phyloP scores from a whole-genome alignment of 2,888 invertebrate genomes.

The Mycalesis mineus region DNA sequence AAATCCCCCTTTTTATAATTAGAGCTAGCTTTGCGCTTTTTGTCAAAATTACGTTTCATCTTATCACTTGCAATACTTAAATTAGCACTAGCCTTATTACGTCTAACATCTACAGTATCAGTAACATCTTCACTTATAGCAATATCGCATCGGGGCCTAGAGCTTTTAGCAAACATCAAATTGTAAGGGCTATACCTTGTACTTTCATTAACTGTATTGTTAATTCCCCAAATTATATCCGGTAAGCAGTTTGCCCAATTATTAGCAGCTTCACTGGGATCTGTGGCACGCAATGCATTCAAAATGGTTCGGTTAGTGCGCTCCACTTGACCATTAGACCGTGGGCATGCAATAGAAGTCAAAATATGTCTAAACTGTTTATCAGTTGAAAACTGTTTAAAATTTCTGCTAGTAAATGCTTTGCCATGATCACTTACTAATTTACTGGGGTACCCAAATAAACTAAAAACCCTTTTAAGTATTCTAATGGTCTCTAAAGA shows the following conservation, averaged over 20 bases:
- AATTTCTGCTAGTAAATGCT: no score
- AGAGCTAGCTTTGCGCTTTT: slow-evolving; percentile 18
- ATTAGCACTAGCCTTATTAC: neutral
- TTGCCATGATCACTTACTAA: neutral
- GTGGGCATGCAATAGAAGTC: slow-evolving; percentile 30
- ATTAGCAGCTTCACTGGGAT: slow-evolving; percentile 29
- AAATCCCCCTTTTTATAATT: slow-evolving; percentile 30
- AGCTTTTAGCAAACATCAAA: neutral
- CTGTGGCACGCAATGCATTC: slow-evolving; percentile 27
- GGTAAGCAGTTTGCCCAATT: slow-evolving; percentile 33
- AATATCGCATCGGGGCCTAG: neutral
- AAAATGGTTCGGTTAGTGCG: slow-evolving; percentile 34
- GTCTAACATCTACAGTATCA: no score
- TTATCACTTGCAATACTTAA: neutral
- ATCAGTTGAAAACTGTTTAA: slow-evolving; percentile 25
- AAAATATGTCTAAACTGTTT: slow-evolving; percentile 32
- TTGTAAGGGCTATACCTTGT: slow-evolving; percentile 6
- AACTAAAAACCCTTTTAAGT: neutral
- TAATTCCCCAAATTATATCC: slow-evolving; percentile 34
- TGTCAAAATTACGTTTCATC: slow-evolving; percentile 30
- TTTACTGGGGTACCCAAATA: neutral
- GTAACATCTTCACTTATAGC: no score
- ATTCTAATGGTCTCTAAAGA: no score
- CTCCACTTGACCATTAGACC: slow-evolving; percentile 35
- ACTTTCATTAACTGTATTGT: slow-evolving; percentile 30